Base-by-base conservation (phyloP, 1,140 invertebrate species). In the Trachymyrmex cornetzi region DNA sequence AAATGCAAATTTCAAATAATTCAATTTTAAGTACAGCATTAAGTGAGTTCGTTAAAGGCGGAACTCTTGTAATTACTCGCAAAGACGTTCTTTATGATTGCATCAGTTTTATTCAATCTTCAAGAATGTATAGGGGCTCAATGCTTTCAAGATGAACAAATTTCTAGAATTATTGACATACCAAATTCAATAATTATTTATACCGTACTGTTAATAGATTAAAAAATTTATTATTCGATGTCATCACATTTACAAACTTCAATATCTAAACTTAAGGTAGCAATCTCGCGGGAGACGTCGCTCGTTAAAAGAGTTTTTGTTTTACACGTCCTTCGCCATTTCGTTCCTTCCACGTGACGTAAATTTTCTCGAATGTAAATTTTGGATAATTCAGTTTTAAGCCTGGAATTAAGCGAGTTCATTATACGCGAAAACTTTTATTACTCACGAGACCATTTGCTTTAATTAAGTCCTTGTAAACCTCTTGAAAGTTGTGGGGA, bases 1-100 rank as follows among this genome's bases (percentile, higher is more conserved):
- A n/a, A 66, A 87, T 44, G 77, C 87, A 77, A 84, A 88, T 69
- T 87, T 88, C 71, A 55, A 24, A 88, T 84, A 88, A 87, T 88
- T 66, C 72, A 55, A 27, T 85, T 87, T 87, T 66, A 75, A 87
- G 64, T 30, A 27, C 24, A 19, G 57, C 67, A 69, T 84, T 87
- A 75, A 84, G 67, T 34, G 50, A 48, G 34, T 53, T 74, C n/a
- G 59, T 87, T 86, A 53, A 63, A 64, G 55, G 11, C 0, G 44
- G 22, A 24, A 84, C 34, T 22, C 69, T n/a, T 66, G 34, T 84
- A 66, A 87, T 84, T 84, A 84, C 22, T 85, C 34, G 14, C 24
- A n/a, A n/a, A 38, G 55, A 61, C 27, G 14, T 61, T 75, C 14
- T 50, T 84, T 75, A 75, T 24, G 27, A 84, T 61, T 19, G 9